Evolutionary conservation across 2,113 vertebrate species (phyloP).

Genomic region (Syngnathus typhle): DNA sequence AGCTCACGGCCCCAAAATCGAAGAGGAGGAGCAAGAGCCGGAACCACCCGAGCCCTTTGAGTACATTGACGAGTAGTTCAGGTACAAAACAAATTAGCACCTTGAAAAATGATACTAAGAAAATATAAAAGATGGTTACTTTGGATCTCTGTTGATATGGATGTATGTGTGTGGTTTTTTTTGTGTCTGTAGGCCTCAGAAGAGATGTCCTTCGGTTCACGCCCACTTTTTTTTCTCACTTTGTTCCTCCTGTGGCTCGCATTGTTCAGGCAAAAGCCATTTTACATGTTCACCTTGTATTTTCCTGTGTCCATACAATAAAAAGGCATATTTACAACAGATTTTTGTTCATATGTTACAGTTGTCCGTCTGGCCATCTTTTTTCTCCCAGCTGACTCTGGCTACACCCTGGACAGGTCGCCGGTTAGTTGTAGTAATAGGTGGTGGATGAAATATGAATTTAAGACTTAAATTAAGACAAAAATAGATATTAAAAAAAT

Average conservation of each 20-base stretch:
- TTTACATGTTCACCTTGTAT: slow-evolving; percentile 59
- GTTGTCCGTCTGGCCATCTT: too few species aligned
- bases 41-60: slow-evolving; percentile 96
- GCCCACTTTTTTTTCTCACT: slow-evolving; percentile 13
- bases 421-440: too few species aligned
- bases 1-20: slow-evolving; percentile 94
- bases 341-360: slow-evolving; percentile 16
- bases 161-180: background rate
- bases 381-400: too few species aligned
- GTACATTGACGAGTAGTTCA: slow-evolving; percentile 88
- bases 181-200: slow-evolving; percentile 22
- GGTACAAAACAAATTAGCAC: background rate
- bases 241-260: slow-evolving; percentile 16
- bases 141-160: background rate
- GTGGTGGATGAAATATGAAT: too few species aligned
- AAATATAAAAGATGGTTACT: background rate
- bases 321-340: slow-evolving; percentile 55
- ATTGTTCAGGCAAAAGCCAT: slow-evolving; percentile 44
- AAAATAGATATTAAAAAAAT: too few species aligned
- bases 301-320: slow-evolving; percentile 66
- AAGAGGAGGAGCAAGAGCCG: slow-evolving; percentile 96
- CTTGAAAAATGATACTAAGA: too few species aligned
- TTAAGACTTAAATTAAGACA: too few species aligned
- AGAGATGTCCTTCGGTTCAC: slow-evolving; percentile 10
- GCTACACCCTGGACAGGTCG: too few species aligned